Base-by-base conservation (phyloP, 2,113 vertebrate genomes). In the Tiliqua scincoides region DNA sequence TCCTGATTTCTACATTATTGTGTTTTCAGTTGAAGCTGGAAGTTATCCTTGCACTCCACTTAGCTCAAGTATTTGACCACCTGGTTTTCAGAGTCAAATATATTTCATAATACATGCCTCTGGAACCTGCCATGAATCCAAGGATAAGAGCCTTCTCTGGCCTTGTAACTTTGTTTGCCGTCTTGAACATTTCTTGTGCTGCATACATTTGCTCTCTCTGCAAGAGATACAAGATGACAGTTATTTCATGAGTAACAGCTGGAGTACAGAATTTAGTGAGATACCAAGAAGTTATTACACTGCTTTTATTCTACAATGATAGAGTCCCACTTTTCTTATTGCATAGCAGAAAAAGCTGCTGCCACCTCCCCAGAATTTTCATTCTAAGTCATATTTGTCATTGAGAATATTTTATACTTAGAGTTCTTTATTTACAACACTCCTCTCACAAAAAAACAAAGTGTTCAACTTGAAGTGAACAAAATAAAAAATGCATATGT, bases 161-260 rank as follows among this genome's bases (percentile, higher is more conserved):
- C 88, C 98, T 97, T 1, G 99, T 99, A 82, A 99, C 98, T 93
- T 99, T 99, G 97, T 99, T 99, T 94, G 99, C 99, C 0, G 98
- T 99, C 96, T 99, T 99, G 97, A 99, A 99, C 98, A 99, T 99
- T 95, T 99, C 99, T 94, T 98, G 99, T 3, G 98, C 99, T 0
- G 98, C 99, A 57, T 97, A 99, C 97, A 99, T 98, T 95, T 99
- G 99, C 93, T 99, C 98, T 91, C 97, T 97, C 99, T 99, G 97
- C 71, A 92, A 83, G 5, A 82, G 20, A 43, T 76, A 2, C 84
- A 3, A 65, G 68, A 0, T 74, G 68, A 40, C 1, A 1, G 59
- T 32, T 76, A 18, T 48, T 61, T 52, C 70, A 88, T 68, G 7
- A 12, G 18, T 87, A n/a, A 86, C 87, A 11, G 27, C 4, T 27